phyloP scores from a whole-genome alignment of 2,888 invertebrate genomes.

The Noctua comes region DNA sequence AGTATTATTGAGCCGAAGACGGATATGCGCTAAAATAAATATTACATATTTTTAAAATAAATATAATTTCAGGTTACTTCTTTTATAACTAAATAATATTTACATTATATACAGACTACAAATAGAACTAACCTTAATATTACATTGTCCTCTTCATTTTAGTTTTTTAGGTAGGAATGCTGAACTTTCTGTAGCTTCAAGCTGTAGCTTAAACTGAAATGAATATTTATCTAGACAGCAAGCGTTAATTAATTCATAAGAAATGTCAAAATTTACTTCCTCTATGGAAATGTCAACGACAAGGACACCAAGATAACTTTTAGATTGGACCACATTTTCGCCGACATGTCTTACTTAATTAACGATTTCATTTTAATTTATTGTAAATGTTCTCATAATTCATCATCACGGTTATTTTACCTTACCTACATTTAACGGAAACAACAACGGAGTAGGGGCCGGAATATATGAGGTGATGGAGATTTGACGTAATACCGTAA shows the following conservation, averaged over 20 bases:
- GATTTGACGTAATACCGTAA: background rate
- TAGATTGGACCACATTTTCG: constrained; percentile 12
- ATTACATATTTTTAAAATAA: too few species aligned
- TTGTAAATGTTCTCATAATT: background rate
- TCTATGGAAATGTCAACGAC: constrained; percentile 36
- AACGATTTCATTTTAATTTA: constrained; percentile 6
- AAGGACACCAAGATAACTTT: constrained; percentile 14
- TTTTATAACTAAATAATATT: too few species aligned
- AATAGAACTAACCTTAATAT: too few species aligned
- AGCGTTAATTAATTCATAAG: constrained; percentile 21
- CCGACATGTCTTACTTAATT: background rate
- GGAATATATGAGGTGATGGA: background rate
- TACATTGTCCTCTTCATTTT: background rate
- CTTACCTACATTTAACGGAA: background rate
- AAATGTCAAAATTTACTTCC: constrained; percentile 37
- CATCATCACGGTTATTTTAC: background rate
- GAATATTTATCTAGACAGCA: constrained; percentile 20
- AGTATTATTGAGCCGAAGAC: background rate
- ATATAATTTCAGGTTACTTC: too few species aligned
- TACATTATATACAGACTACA: too few species aligned
- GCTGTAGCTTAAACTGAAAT: constrained; percentile 7
- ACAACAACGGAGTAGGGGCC: background rate
- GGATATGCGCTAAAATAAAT: background rate
- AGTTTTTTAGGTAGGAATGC: background rate
- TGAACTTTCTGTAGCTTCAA: background rate